phyloP scores from a whole-genome alignment of 2,113 vertebrate species.

The Notarius quadriscutis region DNA sequence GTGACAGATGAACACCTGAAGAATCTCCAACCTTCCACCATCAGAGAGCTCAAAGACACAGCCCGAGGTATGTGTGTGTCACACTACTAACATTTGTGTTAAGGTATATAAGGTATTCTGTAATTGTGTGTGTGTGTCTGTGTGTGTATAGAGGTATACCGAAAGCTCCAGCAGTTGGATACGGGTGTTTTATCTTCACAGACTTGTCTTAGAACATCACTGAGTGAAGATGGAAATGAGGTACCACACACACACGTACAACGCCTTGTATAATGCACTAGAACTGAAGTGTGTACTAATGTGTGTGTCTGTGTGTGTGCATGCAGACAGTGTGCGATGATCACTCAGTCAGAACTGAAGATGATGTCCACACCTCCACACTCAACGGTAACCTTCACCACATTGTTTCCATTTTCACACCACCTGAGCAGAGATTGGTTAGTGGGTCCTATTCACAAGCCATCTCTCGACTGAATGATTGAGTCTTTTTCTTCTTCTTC shows the following conservation, averaged over 20 bases:
- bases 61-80: slow-evolving; percentile 33
- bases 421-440: too few relatives aligned
- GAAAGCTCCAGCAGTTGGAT: slow-evolving; percentile 74
- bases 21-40: not conserved
- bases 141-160: slow-evolving; percentile 69
- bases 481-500: not conserved
- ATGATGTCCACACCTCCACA: not conserved
- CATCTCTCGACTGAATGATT: too few relatives aligned
- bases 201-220: slow-evolving; percentile 29
- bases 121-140: not conserved
- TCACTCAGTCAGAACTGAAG: not conserved
- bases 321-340: slow-evolving; percentile 20
- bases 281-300: not conserved
- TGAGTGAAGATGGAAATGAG: slow-evolving; percentile 70
- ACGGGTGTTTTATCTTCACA: slow-evolving; percentile 73
- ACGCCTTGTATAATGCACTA: not conserved
- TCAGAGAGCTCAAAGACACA: slow-evolving; percentile 10
- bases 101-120: slow-evolving; percentile 59
- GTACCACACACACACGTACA: slow-evolving; percentile 55
- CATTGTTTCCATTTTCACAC: not conserved
- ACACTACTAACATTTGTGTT: not conserved
- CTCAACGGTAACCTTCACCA: not conserved
- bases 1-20: not conserved
- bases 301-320: not conserved
- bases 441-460: too few relatives aligned